A percentile compares a stretch with the other conserved stretches of the same genome.
These are phyloP conservation scores for Tethya wilhelma DNA, from an alignment of 37 sponge, comb jelly and placozoan genomes.

Conservation along the genomic window DNA sequence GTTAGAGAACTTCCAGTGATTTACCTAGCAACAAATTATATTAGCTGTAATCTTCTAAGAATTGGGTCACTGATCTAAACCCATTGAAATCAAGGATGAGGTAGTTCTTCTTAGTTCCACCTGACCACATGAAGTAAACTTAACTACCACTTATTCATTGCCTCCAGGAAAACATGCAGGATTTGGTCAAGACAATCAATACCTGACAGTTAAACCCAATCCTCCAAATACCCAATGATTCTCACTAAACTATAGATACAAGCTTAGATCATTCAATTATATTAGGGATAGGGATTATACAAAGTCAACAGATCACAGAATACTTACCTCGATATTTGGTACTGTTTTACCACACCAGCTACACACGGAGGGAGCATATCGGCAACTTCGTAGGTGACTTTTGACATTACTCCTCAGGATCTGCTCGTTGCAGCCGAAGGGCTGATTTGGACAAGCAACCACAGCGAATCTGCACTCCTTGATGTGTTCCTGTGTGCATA, in stretches of 20 bases:
- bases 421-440: constrained; percentile 31
- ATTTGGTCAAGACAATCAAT: too few relatives aligned
- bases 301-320: background rate
- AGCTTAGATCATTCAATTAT: background rate
- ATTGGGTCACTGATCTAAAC: too few relatives aligned
- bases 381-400: constrained; percentile 39
- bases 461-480: constrained; percentile 28
- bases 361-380: constrained; percentile 39
- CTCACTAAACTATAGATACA: too few relatives aligned
- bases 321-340: constrained; percentile 47
- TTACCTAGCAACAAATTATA: background rate
- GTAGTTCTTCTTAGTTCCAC: too few relatives aligned
- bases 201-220: too few relatives aligned
- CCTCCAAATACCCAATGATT: too few relatives aligned
- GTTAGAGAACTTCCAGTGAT: background rate
- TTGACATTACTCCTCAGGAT: constrained; percentile 30
- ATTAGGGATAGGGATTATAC: background rate
- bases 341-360: constrained; percentile 27
- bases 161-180: too few relatives aligned
- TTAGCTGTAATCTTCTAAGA: too few relatives aligned
- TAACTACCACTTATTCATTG: too few relatives aligned
- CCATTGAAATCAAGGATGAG: too few relatives aligned
- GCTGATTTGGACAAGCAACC: constrained; percentile 39
- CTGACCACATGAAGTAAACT: too few relatives aligned
- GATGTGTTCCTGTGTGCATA: constrained; percentile 28